Base-by-base conservation (phyloP, 2,888 invertebrate genomes). In the Diloba caeruleocephala region DNA sequence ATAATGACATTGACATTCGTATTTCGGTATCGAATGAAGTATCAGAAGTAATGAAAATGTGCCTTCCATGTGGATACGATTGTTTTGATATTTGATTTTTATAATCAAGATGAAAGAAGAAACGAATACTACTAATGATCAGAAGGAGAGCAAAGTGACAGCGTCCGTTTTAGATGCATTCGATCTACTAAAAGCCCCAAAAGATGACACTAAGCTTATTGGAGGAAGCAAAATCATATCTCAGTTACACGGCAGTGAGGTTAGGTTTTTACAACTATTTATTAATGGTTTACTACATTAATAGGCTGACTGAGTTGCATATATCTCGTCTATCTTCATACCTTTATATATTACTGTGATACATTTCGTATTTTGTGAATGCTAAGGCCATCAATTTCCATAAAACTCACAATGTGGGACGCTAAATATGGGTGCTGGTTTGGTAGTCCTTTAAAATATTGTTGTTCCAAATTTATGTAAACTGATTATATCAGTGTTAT, bases 221-320 rank as follows among this genome's bases (percentile, higher is more conserved):
- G 93, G 93, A 52, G 92, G 90, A 6, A 78, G 85, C 9, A 92
- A 87, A 85, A 89, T 94, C 58, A 88, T 93, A 66, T 78, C 84
- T 39, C 88, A 86, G 52, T 70, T 93, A 36, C 81, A 84, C 49
- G 76, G 79, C 55, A 87, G 78, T 75, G 88, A 92, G 91, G 92
- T 92, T 87, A 71, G 70, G 21, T 57, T 56, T 43, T 28, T n/a
- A 37, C 14, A 15, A 10, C n/a, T 31, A 8, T 38, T 49, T 7
- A 12, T 12, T 13, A 13, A 6, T 26, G 10, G 7, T 36, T 23
- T 13, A 36, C 3, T 12, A 1, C 0, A 33, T 6, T 6, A 17
- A 8, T 9, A 25, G 9, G 9, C 9, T 9, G 25, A 9, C 3
- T 10, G 3, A 26, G 10, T 26, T 2, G 3, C 10, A 26, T 2